These are phyloP conservation scores for Diachasmimorpha longicaudata DNA, from an alignment of 1,140 invertebrate genomes.

Conservation along the genomic window DNA sequence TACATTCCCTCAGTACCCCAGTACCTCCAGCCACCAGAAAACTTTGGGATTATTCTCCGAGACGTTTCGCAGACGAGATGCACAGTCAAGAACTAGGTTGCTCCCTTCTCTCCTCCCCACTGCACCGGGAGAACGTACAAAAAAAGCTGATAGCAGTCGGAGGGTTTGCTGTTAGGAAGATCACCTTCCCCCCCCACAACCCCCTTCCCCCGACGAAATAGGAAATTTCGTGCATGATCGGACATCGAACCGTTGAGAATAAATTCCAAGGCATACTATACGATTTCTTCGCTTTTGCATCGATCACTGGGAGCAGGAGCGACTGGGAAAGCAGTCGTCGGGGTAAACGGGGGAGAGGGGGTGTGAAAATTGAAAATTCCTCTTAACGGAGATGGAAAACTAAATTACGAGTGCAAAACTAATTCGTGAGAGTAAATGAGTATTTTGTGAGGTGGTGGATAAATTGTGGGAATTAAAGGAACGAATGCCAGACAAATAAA, in stretches of 20 bases:
- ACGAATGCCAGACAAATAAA: too few relatives aligned
- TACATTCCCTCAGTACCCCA: background rate
- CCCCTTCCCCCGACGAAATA: conserved; percentile 5
- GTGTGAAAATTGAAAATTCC: conserved; percentile 44
- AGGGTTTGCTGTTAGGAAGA: background rate
- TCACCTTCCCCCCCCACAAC: background rate
- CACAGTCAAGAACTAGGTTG: background rate
- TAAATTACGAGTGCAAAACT: conserved; percentile 47
- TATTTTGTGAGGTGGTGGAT: background rate
- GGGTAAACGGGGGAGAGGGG: background rate
- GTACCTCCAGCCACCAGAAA: background rate
- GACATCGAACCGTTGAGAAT: conserved; percentile 16
- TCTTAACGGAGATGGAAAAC: conserved; percentile 34
- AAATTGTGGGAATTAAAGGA: background rate
- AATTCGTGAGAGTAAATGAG: conserved; percentile 31
- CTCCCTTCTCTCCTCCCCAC: too few relatives aligned
- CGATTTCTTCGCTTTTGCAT: conserved; percentile 12
- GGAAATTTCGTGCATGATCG: conserved; percentile 27
- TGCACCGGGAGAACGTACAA: too few relatives aligned
- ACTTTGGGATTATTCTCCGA: background rate
- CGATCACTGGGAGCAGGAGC: background rate
- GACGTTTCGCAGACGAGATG: background rate
- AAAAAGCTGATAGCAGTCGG: background rate
- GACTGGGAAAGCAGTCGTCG: too few relatives aligned
- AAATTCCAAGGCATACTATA: conserved; percentile 16